phyloP scores from a whole-genome alignment of 2,797 vertebrate species.

The Pristis pectinata region DNA sequence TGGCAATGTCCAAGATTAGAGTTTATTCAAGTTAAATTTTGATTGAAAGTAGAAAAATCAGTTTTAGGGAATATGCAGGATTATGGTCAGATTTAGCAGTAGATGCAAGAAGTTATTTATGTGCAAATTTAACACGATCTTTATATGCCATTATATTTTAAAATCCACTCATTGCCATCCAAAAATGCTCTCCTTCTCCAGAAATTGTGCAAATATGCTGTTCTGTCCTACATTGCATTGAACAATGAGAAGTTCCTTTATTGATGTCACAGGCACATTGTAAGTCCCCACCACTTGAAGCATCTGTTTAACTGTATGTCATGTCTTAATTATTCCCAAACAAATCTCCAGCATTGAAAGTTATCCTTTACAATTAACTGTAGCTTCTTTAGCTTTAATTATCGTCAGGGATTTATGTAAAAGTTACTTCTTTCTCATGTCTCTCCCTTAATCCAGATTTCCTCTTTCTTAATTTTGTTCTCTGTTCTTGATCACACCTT shows the following conservation, averaged over 20 bases:
- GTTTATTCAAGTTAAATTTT: background rate
- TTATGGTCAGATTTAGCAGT: background rate
- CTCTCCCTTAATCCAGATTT: background rate
- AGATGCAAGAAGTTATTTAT: background rate
- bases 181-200: background rate
- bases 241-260: background rate
- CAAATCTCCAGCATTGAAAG: background rate
- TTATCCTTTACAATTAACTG: background rate
- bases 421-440: background rate
- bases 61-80: background rate
- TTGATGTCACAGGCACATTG: background rate
- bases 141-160: background rate
- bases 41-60: background rate
- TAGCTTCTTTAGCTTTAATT: background rate
- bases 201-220: background rate
- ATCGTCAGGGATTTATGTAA: background rate
- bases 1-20: background rate
- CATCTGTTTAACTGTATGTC: background rate
- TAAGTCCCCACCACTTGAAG: background rate
- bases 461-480: background rate
- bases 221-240: background rate
- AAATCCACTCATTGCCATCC: background rate
- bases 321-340: background rate
- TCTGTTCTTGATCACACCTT: background rate
- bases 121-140: background rate